Conservation (phyloP, 2,888 invertebrate species). For the Xestia ashworthii region DNA sequence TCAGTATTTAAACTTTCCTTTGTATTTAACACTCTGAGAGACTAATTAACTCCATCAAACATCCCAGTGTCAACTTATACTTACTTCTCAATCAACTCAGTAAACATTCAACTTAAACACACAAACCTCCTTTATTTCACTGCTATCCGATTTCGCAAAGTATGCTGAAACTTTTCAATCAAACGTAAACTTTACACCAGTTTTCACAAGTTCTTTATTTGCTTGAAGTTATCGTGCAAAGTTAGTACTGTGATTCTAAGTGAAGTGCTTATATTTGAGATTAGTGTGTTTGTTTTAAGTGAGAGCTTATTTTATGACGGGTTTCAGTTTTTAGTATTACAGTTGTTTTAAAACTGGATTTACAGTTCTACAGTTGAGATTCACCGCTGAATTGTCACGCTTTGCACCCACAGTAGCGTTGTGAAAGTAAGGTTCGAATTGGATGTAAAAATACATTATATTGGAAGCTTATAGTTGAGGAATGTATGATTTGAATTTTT, state of each 20-base stretch:
- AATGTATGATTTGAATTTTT: rapidly evolving
- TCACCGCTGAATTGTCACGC: neutral
- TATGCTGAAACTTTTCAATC: slow-evolving; percentile 38
- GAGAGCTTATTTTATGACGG: slow-evolving; percentile 22
- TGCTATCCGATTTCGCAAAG: slow-evolving; percentile 14
- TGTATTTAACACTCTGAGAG: slow-evolving; percentile 1
- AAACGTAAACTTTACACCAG: slow-evolving; percentile 40
- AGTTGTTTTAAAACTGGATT: slow-evolving; percentile 15
- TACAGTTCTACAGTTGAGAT: neutral
- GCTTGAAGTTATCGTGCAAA: slow-evolving; percentile 30
- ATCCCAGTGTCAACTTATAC: slow-evolving; percentile 12
- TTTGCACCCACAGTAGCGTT: neutral
- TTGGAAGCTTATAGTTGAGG: neutral
- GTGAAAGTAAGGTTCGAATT: neutral
- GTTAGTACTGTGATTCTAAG: slow-evolving; percentile 25
- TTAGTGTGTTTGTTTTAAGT: slow-evolving; percentile 40
- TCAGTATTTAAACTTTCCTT: neutral
- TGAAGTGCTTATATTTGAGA: slow-evolving; percentile 24
- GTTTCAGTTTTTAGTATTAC: slow-evolving; percentile 15
- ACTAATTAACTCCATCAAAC: slow-evolving; percentile 37
- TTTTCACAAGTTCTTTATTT: slow-evolving; percentile 36
- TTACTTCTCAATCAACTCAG: slow-evolving; percentile 36
- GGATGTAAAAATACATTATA: neutral
- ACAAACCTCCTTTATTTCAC: slow-evolving; percentile 11
- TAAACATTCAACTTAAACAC: slow-evolving; percentile 42